Evolutionary conservation across 2,888 invertebrate species (phyloP).

Genomic region (Nephrotoma appendiculata): DNA sequence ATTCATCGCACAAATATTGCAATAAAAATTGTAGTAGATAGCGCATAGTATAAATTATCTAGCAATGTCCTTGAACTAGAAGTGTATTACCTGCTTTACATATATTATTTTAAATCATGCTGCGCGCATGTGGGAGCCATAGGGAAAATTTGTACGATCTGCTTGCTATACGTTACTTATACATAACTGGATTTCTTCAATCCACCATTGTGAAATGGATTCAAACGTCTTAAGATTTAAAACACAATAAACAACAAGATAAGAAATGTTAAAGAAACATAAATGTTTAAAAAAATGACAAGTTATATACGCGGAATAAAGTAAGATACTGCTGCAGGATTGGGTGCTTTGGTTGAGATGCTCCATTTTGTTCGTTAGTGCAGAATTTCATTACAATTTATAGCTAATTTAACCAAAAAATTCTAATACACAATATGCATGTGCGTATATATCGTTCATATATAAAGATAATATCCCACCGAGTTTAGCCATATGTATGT

Average conservation of each 20-base stretch:
- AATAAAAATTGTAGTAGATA: neutral
- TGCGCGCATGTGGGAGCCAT: neutral
- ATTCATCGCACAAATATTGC: neutral
- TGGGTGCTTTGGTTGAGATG: neutral
- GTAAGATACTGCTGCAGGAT: neutral
- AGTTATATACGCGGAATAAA: neutral
- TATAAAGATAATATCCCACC: neutral
- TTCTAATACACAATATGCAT: neutral
- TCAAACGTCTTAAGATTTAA: neutral
- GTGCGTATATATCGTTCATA: neutral
- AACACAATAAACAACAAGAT: neutral
- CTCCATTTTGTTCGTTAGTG: neutral
- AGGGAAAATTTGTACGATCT: neutral
- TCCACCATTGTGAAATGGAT: neutral
- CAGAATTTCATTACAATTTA: neutral
- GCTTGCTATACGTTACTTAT: neutral
- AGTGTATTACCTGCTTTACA: neutral
- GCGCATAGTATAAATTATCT: neutral
- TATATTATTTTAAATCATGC: neutral
- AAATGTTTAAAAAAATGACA: neutral
- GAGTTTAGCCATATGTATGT: neutral
- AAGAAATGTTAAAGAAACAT: neutral
- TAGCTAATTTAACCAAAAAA: neutral
- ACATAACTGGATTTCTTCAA: neutral
- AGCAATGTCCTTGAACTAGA: neutral